phyloP scores from a whole-genome alignment of 2,113 vertebrate genomes.

The Podocnemis expansa region DNA sequence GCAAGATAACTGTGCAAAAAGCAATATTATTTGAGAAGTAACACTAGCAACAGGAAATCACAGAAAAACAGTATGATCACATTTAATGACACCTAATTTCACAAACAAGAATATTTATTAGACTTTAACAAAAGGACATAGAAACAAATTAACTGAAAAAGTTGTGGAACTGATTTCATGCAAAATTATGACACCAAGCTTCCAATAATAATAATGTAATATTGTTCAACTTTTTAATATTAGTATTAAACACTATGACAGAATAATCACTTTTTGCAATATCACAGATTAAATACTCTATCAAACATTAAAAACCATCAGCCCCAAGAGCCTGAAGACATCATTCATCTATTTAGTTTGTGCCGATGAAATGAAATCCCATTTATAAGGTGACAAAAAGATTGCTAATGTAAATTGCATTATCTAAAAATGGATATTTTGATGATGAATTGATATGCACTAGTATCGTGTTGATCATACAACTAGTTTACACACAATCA shows the following conservation, averaged over 20 bases:
- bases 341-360: not conserved
- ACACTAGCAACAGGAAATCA: not conserved
- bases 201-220: not conserved
- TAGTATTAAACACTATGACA: not conserved
- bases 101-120: not conserved
- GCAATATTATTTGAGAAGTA: not conserved
- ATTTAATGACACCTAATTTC: not conserved
- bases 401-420: not conserved
- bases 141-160: not conserved
- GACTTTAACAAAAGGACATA: not conserved
- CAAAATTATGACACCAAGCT: not conserved
- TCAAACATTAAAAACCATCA: not conserved
- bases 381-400: conserved; percentile 25
- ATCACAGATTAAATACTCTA: not conserved
- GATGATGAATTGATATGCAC: not conserved
- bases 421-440: not conserved
- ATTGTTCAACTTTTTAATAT: not conserved
- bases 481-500: conserved; percentile 29
- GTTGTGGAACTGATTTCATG: not conserved
- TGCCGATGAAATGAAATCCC: not conserved
- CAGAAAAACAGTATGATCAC: not conserved
- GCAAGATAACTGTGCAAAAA: not conserved
- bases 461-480: conserved; percentile 33
- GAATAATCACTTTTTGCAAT: not conserved
- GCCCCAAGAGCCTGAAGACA: not conserved